Evolutionary conservation across 2,113 vertebrate genomes (phyloP), one percentile per base, ranked within the genome.

Genomic region (Oxygymnocypris stewartii): DNA sequence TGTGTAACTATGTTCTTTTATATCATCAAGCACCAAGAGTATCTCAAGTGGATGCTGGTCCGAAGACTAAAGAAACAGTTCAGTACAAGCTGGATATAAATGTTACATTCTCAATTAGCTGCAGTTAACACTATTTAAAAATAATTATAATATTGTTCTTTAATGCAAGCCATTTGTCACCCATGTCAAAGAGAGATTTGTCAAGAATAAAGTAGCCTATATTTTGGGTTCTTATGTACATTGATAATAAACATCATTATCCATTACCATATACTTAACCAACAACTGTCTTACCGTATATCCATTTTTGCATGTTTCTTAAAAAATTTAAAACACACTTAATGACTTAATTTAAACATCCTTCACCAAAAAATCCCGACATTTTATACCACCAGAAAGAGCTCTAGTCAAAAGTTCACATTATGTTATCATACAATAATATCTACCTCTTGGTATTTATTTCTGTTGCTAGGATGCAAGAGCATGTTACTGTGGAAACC

Each of bases 401-500:
- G 40, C 4, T 42, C 71, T 44, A 11, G 71, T 44, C 23, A 40
- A 75, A 44, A 20, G 40, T n/a, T 11, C 73, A 13, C 35, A 2
- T 5, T n/a, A 74, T 61, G 23, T 69, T 67, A 35, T 69, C 8
- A 1, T 47, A 4, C 13, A 6, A 42, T 81, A 28, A 5, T 75
- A 44, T 14, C 3, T 23, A 42, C 3, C 0, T 31, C 14, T 44
- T 57, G 20, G 71, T 42, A 76, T 84, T 54, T 67, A 78, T 61
- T 71, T 59, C 35, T 16, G 84, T 79, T 87, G 54, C 88, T 79
- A 83, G 47, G 84, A 61, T 35, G 79, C 54, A 59, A 54, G 84
- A 77, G 71, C 42, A n/a, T 14, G 79, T 85, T n/a, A 4, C 84
- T 49, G 31, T 83, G 65, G 86, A 85, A 79, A 87, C 84, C 74